These are phyloP conservation scores for Prosapia bicincta DNA, from an alignment of 2,888 invertebrate genomes.

Conservation along the genomic window DNA sequence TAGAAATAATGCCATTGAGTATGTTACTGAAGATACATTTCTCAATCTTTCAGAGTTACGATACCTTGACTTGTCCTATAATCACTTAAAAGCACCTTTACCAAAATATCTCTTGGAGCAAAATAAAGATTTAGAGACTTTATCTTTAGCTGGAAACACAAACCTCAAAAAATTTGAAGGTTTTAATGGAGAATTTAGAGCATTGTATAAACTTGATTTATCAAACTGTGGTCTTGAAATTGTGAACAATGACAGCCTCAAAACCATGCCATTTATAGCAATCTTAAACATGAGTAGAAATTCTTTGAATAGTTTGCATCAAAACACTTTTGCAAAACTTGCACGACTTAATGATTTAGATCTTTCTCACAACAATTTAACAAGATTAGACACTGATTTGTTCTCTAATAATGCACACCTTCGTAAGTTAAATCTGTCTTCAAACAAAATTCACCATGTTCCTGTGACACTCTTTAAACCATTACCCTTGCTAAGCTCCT, in stretches of 20 bases:
- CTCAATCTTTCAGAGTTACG: constrained; percentile 61
- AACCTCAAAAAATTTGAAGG: constrained; percentile 33
- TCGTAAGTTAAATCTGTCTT: constrained; percentile 63
- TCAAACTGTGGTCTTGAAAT: constrained; percentile 67
- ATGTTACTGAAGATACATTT: constrained; percentile 55
- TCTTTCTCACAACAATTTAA: constrained; percentile 66
- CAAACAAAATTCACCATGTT: constrained; percentile 65
- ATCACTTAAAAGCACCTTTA: constrained; percentile 60
- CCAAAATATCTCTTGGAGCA: constrained; percentile 65
- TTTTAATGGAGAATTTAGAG: constrained; percentile 49
- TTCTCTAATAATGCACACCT: constrained; percentile 66
- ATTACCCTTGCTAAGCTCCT: constrained; percentile 57
- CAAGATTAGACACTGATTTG: constrained; percentile 56
- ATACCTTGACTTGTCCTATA: constrained; percentile 69
- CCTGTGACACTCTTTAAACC: constrained; percentile 63
- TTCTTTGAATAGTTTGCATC: constrained; percentile 52
- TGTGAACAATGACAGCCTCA: constrained; percentile 61
- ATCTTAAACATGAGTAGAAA: constrained; percentile 66
- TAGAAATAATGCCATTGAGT: constrained; percentile 5
- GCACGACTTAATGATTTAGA: constrained; percentile 65
- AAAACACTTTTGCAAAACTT: constrained; percentile 48
- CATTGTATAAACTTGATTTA: constrained; percentile 67
- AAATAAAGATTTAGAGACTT: constrained; percentile 61
- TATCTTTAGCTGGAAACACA: constrained; percentile 50
- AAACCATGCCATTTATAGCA: constrained; percentile 66